Evolutionary conservation across 2,797 vertebrate genomes (phyloP).

Genomic region (Varecia variegata): DNA sequence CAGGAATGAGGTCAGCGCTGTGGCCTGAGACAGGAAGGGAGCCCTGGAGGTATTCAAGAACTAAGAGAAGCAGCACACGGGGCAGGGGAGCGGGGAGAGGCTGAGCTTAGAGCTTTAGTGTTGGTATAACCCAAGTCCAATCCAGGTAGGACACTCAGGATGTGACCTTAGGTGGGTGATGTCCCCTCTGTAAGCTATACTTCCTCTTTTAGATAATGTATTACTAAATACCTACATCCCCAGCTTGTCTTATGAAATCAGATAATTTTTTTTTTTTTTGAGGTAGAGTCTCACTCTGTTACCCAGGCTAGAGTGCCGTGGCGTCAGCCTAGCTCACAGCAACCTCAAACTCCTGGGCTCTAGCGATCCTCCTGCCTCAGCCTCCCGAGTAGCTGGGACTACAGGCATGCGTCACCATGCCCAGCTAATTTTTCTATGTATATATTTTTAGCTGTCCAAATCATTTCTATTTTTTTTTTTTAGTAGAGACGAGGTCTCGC

Average conservation of each 20-base stretch:
- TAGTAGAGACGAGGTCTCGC: too few species aligned
- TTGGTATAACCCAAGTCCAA: neutral
- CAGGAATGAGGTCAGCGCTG: neutral
- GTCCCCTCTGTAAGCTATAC: neutral
- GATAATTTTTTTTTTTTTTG: too few species aligned
- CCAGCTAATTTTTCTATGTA: too few species aligned
- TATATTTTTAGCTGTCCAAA: too few species aligned
- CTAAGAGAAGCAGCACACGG: neutral
- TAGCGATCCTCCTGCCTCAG: too few species aligned
- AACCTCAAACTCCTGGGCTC: too few species aligned
- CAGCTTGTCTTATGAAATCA: neutral
- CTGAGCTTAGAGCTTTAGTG: neutral
- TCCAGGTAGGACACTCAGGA: neutral
- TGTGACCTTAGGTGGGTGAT: neutral
- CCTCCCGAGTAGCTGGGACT: too few species aligned
- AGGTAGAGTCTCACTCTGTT: too few species aligned
- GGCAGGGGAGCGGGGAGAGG: neutral
- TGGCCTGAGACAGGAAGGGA: neutral
- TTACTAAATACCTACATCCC: neutral
- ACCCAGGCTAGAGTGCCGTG: too few species aligned
- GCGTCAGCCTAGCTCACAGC: too few species aligned
- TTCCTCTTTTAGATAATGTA: neutral
- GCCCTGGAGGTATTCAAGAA: neutral
- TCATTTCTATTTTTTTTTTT: too few species aligned
- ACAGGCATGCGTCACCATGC: too few species aligned